Evolutionary conservation across 2,888 invertebrate species (phyloP).

Genomic region (Poecilus cupreus): DNA sequence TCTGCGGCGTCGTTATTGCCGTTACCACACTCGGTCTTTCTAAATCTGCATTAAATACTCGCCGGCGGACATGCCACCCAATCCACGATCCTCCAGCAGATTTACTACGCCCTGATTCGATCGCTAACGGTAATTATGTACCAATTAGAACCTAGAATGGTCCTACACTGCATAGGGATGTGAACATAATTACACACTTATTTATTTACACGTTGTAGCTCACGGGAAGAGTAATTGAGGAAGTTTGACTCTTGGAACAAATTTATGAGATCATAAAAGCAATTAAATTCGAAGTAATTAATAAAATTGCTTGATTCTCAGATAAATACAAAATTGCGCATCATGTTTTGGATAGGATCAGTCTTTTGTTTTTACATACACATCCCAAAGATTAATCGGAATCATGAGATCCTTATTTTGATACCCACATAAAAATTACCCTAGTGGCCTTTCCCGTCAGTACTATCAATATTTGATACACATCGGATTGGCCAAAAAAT

Average conservation of each 20-base stretch:
- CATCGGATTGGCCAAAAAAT: no score
- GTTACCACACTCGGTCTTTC: background rate
- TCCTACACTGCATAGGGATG: background rate
- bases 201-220: slow-evolving; percentile 2
- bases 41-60: slow-evolving; percentile 25
- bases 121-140: slow-evolving; percentile 13
- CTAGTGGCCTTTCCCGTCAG: no score
- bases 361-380: no score
- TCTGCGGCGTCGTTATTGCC: background rate
- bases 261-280: background rate
- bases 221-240: background rate
- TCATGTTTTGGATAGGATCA: no score
- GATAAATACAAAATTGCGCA: no score
- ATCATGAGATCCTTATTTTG: no score
- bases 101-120: slow-evolving; percentile 13
- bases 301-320: no score
- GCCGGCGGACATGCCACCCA: slow-evolving; percentile 17
- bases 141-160: slow-evolving; percentile 1
- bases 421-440: no score
- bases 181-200: slow-evolving; percentile 12
- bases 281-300: background rate
- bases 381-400: no score
- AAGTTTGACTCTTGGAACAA: background rate
- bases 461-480: no score
- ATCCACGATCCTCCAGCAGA: background rate